These are phyloP conservation scores for Tamias sibiricus DNA, from an alignment of 2,113 vertebrate genomes.

Conservation along the genomic window DNA sequence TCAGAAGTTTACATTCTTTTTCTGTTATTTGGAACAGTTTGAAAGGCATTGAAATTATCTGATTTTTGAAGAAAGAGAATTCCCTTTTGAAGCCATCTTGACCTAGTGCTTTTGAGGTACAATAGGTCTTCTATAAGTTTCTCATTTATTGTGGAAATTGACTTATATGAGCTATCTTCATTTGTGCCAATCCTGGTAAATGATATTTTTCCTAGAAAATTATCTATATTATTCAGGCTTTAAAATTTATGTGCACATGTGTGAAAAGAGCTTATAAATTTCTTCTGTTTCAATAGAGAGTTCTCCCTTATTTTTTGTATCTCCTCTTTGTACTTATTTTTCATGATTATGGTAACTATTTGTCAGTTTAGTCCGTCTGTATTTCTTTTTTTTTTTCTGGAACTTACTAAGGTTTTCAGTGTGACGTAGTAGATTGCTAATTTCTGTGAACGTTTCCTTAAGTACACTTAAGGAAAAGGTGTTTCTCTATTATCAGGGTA, in stretches of 20 bases:
- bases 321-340: conserved; percentile 21
- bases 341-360: background rate
- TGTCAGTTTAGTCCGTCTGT: background rate
- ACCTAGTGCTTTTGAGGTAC: background rate
- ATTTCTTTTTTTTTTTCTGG: background rate
- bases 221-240: background rate
- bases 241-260: background rate
- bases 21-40: background rate
- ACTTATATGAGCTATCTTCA: background rate
- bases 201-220: background rate
- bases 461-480: background rate
- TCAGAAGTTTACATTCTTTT: background rate
- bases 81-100: background rate
- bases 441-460: background rate
- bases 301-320: conserved; percentile 3
- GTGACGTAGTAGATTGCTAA: background rate
- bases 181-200: background rate
- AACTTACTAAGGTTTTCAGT: background rate
- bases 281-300: conserved; percentile 8
- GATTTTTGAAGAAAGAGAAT: background rate
- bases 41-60: background rate
- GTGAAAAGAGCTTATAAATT: background rate
- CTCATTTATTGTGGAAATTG: background rate
- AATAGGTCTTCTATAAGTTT: background rate
- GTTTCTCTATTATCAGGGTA: background rate